A percentile compares a stretch with the other conserved stretches of the same genome.
These are phyloP conservation scores for Myoxocephalus aenaeus DNA, from an alignment of 2,797 vertebrate species.

Conservation along the genomic window DNA sequence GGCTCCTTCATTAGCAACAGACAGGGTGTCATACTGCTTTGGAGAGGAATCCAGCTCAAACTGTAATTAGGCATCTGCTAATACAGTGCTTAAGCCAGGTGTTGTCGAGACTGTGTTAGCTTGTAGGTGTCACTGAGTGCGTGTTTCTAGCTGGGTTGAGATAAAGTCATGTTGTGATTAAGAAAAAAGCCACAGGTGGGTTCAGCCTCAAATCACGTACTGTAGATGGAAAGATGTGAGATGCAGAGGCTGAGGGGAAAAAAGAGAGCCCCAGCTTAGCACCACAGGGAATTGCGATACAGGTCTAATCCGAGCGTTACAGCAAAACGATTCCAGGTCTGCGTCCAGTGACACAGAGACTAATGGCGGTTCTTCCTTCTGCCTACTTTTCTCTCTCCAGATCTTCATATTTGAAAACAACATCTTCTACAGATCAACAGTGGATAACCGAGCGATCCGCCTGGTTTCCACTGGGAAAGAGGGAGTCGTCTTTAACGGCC, in stretches of 20 bases:
- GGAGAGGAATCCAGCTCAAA: conserved; percentile 36
- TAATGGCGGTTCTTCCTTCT: conserved; percentile 10
- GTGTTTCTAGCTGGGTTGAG: conserved; percentile 40
- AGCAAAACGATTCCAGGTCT: neutral
- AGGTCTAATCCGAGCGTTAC: neutral
- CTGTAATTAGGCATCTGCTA: conserved; percentile 49
- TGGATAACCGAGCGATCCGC: conserved; percentile 92
- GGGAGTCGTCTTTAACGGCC: conserved; percentile 94
- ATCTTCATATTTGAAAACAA: conserved; percentile 99
- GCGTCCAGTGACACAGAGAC: neutral
- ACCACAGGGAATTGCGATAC: neutral
- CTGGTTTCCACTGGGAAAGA: conserved; percentile 95
- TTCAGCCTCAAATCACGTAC: neutral
- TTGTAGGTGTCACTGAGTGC: conserved; percentile 33
- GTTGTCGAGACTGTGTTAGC: conserved; percentile 41
- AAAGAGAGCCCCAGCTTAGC: neutral
- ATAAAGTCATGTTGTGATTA: conserved; percentile 34
- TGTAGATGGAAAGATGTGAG: neutral
- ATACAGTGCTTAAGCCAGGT: conserved; percentile 39
- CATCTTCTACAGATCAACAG: conserved; percentile 94
- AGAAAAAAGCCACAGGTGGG: conserved; percentile 15
- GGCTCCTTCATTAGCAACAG: conserved; percentile 43
- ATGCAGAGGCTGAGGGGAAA: conserved; percentile 1
- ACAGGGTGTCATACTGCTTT: conserved; percentile 29
- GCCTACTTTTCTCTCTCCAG: conserved; percentile 72